These are phyloP conservation scores for Apoda limacodes DNA, from an alignment of 2,888 invertebrate species.

Conservation along the genomic window DNA sequence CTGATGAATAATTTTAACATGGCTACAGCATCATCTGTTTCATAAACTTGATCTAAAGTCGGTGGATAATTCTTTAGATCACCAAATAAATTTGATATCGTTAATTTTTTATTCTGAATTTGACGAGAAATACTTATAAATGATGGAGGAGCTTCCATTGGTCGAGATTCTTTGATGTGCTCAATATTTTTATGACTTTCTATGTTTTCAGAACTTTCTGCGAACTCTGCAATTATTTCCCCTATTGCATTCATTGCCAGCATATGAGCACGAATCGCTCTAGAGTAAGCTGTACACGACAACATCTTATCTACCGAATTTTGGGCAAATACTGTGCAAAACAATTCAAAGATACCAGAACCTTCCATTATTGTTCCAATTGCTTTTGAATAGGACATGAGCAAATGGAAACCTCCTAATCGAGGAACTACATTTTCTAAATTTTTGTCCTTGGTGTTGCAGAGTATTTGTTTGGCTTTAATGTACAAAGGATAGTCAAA, in stretches of 20 bases:
- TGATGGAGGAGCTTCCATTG: neutral
- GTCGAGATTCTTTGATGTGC: constrained; percentile 1
- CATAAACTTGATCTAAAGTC: no score
- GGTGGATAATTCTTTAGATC: no score
- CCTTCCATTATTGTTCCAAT: no score
- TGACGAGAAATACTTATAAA: constrained; percentile 1
- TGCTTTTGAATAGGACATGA: constrained; percentile 1
- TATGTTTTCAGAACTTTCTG: constrained; percentile 1
- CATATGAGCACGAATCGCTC: no score
- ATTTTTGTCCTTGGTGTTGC: no score
- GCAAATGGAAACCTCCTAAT: neutral
- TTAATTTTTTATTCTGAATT: neutral
- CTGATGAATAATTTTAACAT: no score
- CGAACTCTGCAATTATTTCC: neutral
- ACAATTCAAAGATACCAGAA: no score
- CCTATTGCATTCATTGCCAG: constrained; percentile 2
- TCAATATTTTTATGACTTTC: constrained; percentile 1
- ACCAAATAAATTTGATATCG: neutral
- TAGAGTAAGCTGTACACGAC: no score
- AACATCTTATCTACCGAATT: constrained; percentile 1
- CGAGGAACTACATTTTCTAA: constrained; percentile 1
- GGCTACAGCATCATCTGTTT: no score
- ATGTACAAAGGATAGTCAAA: no score
- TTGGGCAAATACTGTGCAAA: constrained; percentile 1
- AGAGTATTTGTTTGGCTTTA: no score